A percentile compares a stretch with the other conserved stretches of the same genome.
phyloP scores from a whole-genome alignment of 2,888 invertebrate species.

The Hirtodrosophila confusa region DNA sequence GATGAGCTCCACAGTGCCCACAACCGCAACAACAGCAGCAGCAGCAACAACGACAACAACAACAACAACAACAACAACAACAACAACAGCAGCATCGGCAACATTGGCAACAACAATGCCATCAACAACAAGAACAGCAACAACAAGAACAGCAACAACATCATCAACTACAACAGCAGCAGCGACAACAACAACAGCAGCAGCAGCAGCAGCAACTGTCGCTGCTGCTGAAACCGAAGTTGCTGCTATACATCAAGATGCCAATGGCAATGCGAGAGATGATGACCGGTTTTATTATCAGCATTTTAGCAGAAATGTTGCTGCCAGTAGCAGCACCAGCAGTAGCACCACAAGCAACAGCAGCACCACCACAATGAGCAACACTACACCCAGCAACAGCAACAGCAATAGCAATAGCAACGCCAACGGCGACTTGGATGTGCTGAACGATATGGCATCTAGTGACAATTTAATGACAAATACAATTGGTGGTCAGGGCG shows the following conservation, averaged over 20 bases:
- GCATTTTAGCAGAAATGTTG: conserved; percentile 47
- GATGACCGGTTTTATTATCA: conserved; percentile 81
- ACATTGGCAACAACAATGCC: conserved; percentile 18
- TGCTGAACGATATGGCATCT: conserved; percentile 50
- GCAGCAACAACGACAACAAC: conserved; percentile 25
- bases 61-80: conserved; percentile 18
- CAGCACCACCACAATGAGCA: conserved; percentile 23
- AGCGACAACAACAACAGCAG: conserved; percentile 50
- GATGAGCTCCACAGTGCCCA: conserved; percentile 28
- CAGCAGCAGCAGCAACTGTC: conserved; percentile 20
- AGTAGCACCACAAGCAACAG: conserved; percentile 22
- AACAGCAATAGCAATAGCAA: conserved; percentile 24
- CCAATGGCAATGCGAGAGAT: conserved; percentile 41
- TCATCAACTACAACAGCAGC: conserved; percentile 35
- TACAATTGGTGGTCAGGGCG: conserved; percentile 54
- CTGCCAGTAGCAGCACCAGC: conserved; percentile 31
- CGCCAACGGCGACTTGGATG: conserved; percentile 44
- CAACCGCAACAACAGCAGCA: conserved; percentile 26
- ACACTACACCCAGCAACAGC: conserved; percentile 10
- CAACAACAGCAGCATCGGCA: too few species aligned
- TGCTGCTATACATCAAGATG: conserved; percentile 53
- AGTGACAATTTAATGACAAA: conserved; percentile 73
- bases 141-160: conserved; percentile 25
- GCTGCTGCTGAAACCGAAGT: conserved; percentile 32
- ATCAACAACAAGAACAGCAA: conserved; percentile 17